Base-by-base conservation (phyloP, 2,888 invertebrate species). In the Norana najaformis region DNA sequence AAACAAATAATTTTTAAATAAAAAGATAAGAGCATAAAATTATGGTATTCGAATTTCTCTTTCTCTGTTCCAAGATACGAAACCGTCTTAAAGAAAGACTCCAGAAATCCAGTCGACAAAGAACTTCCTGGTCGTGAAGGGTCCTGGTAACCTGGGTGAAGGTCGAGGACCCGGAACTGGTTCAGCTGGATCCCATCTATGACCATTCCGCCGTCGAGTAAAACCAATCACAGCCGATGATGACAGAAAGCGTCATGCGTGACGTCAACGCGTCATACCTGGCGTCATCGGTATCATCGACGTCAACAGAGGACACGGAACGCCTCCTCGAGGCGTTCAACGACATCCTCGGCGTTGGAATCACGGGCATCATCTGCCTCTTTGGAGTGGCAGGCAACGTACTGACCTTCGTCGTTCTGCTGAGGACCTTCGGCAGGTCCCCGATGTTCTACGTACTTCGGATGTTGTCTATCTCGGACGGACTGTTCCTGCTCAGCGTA, bases 361-460 rank as follows among this genome's bases (percentile, higher is more conserved):
- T 91, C 41, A 92, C 92, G 0, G 92, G 92, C 34, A 41, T 91
- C 14, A 89, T 90, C 88, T 92, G 92, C 89, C 88, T 92, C 13
- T 83, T 92, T 34, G 92, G 92, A 30, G 36, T 91, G 36, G 47
- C 91, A 1, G 92, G 92, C 14, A 92, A 92, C 90, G 90, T 91
- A 23, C 88, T 92, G 39, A 91, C 91, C n/a, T 91, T 92, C 90
- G 37, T 91, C 39, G 92, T 92, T 35, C 91, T 92, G 14, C 88
- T 89, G 30, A 91, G 91, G 83, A 92, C 39, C 88, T 88, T 88
- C 88, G 83, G 85, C 23, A 90, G 90, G 39, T 92, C 92, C 20
- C 91, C 92, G 8, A 92, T 92, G 92, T 92, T 92, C 90, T 91
- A 90, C 83, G 92, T 92, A 34, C 91, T 92, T 20, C 90, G 92